Percentiles rank a stretch among this genome's conserved stretches.
Evolutionary conservation across 2,113 vertebrate species (phyloP).

Genomic region (Podarcis muralis): DNA sequence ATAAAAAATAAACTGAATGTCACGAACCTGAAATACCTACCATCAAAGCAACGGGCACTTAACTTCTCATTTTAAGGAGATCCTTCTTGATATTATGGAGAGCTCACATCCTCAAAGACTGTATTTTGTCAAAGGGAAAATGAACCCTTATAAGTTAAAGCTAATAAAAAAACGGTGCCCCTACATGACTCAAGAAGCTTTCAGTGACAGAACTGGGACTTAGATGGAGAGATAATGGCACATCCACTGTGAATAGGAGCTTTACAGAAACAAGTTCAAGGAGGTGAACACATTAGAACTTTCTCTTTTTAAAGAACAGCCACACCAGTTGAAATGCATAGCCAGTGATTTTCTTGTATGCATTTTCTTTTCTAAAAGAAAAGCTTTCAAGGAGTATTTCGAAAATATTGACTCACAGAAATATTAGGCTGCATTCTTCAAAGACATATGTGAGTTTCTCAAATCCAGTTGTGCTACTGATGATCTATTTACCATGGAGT

Average conservation of each 20-base stretch:
- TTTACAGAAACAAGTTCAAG: conserved; percentile 20
- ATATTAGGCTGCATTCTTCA: not conserved
- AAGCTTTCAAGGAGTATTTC: not conserved
- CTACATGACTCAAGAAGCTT: conserved; percentile 1
- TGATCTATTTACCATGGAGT: not conserved
- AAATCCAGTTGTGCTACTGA: not conserved
- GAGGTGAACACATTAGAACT: not conserved
- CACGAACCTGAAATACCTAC: not conserved
- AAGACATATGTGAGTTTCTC: not conserved
- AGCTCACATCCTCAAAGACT: conserved; percentile 2
- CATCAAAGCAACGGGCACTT: conserved; percentile 15
- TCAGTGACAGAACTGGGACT: conserved; percentile 8
- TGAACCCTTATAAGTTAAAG: conserved; percentile 17
- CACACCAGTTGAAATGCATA: not conserved
- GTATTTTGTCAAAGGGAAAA: conserved; percentile 22
- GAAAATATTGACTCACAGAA: not conserved
- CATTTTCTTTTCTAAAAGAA: not conserved
- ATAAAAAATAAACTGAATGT: not conserved
- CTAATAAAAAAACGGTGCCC: conserved; percentile 8
- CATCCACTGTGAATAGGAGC: not conserved
- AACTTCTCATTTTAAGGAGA: conserved; percentile 11
- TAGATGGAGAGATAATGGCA: not conserved
- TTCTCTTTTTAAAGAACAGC: not conserved
- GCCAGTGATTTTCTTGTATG: not conserved
- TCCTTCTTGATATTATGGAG: conserved; percentile 7